Percentiles rank a stretch among this genome's conserved stretches.
Evolutionary conservation across 2,113 vertebrate species (phyloP).

Genomic region (Dasyurus viverrinus): DNA sequence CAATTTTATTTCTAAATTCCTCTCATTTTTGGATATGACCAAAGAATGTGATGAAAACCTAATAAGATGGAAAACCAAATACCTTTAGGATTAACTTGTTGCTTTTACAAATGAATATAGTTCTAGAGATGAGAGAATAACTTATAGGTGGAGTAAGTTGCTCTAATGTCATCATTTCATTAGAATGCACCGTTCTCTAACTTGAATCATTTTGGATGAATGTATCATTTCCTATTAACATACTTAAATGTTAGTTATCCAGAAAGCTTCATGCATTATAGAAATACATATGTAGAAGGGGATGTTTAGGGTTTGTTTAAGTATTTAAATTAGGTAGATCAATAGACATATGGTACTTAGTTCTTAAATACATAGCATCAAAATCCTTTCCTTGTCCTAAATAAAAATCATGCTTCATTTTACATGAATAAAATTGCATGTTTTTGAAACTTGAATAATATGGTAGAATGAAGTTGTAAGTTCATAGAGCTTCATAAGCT

Average conservation of each 20-base stretch:
- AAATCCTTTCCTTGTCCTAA: constrained; percentile 72
- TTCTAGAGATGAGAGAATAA: constrained; percentile 59
- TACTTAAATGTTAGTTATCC: constrained; percentile 51
- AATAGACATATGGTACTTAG: constrained; percentile 81
- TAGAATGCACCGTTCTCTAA: not conserved
- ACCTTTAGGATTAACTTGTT: constrained; percentile 66
- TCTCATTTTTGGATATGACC: constrained; percentile 61
- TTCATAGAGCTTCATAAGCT: constrained; percentile 64
- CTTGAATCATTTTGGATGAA: not conserved
- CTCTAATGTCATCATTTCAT: constrained; percentile 55
- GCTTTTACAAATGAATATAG: constrained; percentile 57
- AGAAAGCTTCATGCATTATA: constrained; percentile 17
- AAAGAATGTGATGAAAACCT: constrained; percentile 66
- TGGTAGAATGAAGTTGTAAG: constrained; percentile 49
- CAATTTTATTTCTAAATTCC: constrained; percentile 37
- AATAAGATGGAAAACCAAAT: constrained; percentile 73
- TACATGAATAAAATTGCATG: constrained; percentile 75
- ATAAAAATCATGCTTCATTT: constrained; percentile 77
- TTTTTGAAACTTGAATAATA: constrained; percentile 77
- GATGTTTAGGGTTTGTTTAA: not conserved
- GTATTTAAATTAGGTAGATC: constrained; percentile 74
- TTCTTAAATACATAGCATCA: constrained; percentile 80
- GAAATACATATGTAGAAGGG: constrained; percentile 29
- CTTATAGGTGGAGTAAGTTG: constrained; percentile 59
- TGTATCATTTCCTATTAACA: constrained; percentile 61